Conservation (phyloP, 1,140 invertebrate genomes). For the Polypedilum vanderplanki region DNA sequence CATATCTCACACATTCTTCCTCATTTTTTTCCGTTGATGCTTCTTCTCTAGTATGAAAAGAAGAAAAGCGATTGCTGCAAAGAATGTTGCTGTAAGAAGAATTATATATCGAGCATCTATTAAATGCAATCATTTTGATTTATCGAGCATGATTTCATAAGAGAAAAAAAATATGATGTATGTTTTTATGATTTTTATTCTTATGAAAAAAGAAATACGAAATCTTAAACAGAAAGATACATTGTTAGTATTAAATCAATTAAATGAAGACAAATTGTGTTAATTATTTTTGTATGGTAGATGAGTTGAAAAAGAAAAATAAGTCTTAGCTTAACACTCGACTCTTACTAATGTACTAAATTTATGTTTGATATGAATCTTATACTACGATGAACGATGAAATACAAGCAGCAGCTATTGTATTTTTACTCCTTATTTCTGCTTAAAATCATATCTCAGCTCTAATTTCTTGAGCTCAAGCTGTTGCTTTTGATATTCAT, state of each 20-base stretch:
- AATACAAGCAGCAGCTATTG: neutral
- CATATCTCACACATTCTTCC: neutral
- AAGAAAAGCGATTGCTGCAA: neutral
- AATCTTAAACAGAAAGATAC: neutral
- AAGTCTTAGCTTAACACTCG: neutral
- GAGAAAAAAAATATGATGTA: neutral
- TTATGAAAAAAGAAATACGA: neutral
- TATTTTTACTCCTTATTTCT: neutral
- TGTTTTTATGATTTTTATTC: neutral
- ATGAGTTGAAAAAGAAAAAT: neutral
- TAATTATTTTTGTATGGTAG: neutral
- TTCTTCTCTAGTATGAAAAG: neutral
- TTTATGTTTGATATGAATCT: neutral
- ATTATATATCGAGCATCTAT: neutral
- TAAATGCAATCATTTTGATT: slow-evolving; percentile 19
- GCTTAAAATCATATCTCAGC: slow-evolving; percentile 31
- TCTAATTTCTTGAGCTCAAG: slow-evolving; percentile 37
- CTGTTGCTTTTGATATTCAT: slow-evolving; percentile 44
- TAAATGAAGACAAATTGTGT: neutral
- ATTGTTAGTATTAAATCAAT: slow-evolving; percentile 2
- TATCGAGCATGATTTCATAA: neutral
- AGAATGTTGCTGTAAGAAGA: slow-evolving; percentile 2
- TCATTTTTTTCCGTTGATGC: neutral
- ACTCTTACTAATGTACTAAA: neutral
- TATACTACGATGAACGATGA: no score